Evolutionary conservation across 2,797 vertebrate species (phyloP).

Genomic region (Cichlasoma orientale): DNA sequence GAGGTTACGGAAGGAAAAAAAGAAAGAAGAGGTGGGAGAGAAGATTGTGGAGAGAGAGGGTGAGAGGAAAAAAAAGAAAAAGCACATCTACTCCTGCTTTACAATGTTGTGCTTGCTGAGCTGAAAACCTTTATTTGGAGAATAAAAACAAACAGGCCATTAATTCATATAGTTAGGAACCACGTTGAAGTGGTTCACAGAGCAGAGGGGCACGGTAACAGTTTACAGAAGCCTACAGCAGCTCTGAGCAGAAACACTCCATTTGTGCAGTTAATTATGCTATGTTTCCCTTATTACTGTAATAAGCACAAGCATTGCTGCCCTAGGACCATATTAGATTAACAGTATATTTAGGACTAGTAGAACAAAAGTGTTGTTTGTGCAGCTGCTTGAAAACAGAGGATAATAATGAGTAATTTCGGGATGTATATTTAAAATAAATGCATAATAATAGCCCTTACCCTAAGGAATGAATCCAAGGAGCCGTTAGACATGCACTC

Average conservation of each 20-base stretch:
- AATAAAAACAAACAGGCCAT: slow-evolving; percentile 66
- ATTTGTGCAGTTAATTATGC: slow-evolving; percentile 60
- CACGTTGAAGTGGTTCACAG: slow-evolving; percentile 35
- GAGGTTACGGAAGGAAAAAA: neutral
- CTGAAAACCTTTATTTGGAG: slow-evolving; percentile 48
- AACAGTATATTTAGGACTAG: slow-evolving; percentile 10
- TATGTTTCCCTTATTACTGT: slow-evolving; percentile 35
- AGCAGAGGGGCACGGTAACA: slow-evolving; percentile 48
- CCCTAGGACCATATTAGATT: slow-evolving; percentile 17
- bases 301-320: slow-evolving; percentile 26
- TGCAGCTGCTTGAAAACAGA: neutral
- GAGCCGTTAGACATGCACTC: slow-evolving; percentile 91
- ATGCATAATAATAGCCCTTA: slow-evolving; percentile 64
- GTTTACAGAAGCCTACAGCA: slow-evolving; percentile 48
- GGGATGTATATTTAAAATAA: neutral
- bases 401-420: slow-evolving; percentile 5
- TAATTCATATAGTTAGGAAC: slow-evolving; percentile 63
- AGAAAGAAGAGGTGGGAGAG: neutral
- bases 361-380: slow-evolving; percentile 20
- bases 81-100: slow-evolving; percentile 20
- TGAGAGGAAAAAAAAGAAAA: neutral
- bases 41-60: neutral
- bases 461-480: slow-evolving; percentile 92
- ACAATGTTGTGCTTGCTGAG: slow-evolving; percentile 34
- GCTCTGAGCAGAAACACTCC: slow-evolving; percentile 48